Base-by-base conservation (phyloP, 1,140 invertebrate genomes). In the Kradibia gibbosae region DNA sequence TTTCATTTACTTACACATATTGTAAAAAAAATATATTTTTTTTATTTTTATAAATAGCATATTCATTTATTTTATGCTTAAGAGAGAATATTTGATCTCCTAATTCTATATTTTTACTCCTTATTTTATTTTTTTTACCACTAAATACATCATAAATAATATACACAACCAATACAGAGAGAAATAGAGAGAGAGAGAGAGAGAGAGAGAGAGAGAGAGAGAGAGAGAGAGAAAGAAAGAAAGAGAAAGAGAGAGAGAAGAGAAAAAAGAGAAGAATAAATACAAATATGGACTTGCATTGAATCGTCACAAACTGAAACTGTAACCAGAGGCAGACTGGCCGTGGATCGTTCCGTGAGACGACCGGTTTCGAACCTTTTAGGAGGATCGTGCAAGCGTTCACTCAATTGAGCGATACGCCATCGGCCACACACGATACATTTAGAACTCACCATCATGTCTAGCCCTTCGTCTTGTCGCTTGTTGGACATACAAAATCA, bases 391-490 rank as follows among this genome's bases (percentile, higher is more conserved):
- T 25, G 39, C 31, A 13, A 22, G 31, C 70, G 31, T 36, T 87
- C 84, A 85, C 85, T 89, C 88, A 89, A 89, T 89, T 89, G 88
- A 89, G 86, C 88, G 88, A 89, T 89, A 88, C 84, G 86, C 77
- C 82, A 83, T 75, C 84, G 89, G 86, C 88, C 88, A 89, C 88
- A 89, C 87, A 89, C 88, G 84, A 31, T 87, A 86, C 82, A 83
- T 83, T 83, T 77, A 80, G 55, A 79, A 48, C 45, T 70, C 50
- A 42, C 75, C 82, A 83, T 81, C 85, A 55, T 82, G 75, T 39
- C 50, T 25, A 53, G 71, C 39, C 48, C 48, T 10, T 42, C 57
- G 0, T 22, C 17, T 4, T 48, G 13, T 31, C 25, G 11, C 0
- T 76, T 55, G 39, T 77, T 50, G 31, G 11, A 22, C 53, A 53